Base-by-base conservation (phyloP, 2,113 vertebrate species). In the Corythaeola cristata region DNA sequence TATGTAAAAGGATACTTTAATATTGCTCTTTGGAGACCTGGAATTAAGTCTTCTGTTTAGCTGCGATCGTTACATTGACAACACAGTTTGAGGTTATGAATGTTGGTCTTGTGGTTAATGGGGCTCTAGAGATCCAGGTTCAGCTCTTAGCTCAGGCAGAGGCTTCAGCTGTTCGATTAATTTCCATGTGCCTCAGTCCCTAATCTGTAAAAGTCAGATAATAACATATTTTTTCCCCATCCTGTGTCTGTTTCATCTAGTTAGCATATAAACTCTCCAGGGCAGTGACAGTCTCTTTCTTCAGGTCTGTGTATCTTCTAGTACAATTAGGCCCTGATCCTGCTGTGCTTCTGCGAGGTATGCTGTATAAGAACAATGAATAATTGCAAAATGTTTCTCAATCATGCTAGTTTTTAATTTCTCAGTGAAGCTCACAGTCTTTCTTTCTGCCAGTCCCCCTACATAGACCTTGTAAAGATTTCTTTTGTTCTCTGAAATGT, bases 21-120 rank as follows among this genome's bases (percentile, higher is more conserved):
- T 30, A 89, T 58, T 66, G 67, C 15, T 95, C 89, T 87, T 88
- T 69, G 23, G 92, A 96, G 89, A 85, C 58, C 8, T 69, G 41
- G 32, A 77, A 79, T 93, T 89, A 95, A 92, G 50, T 87, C 37
- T 78, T 73, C 62, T 76, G n/a, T 92, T 94, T 79, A 93, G 45
- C 37, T 88, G 84, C 2, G 12, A 79, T 83, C 30, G 4, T 95
- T 96, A 90, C 64, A 84, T 75, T 94, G 89, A 89, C 92, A 87
- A 58, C 47, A 37, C 35, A 76, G 53, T 87, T 82, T 75, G 62
- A 62, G 53, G 37, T 93, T 89, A 85, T 83, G 50, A 85, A 95
- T 96, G 62, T 21, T 73, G 45, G 35, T 85, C 53, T 91, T 79
- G 74, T 39, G 45, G 53, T 85, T 96, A 92, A 92, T 82, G 32